Evolutionary conservation across 2,797 vertebrate species (phyloP), one percentile per base, ranked within the genome.

Genomic region (Pogoniulus pusillus): DNA sequence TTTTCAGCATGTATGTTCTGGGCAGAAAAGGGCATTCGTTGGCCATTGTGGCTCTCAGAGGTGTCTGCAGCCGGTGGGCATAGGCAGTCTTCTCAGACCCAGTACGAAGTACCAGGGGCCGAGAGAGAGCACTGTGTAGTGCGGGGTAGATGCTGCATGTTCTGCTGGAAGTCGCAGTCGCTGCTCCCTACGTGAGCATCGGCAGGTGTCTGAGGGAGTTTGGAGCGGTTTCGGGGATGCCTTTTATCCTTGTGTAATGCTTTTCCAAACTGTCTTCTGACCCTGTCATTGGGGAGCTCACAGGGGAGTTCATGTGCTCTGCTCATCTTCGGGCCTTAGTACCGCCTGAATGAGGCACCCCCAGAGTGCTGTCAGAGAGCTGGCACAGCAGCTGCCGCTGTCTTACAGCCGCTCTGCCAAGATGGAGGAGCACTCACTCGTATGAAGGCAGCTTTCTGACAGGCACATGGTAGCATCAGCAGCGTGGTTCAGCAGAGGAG

Each of bases 371-470:
- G 16, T 43, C 19, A 0, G 3, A 30, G 57, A 34, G 41, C 51
- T 12, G 2, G 41, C 2, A 1, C 1, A 0, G 18, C 1, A 2
- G 12, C 53, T 22, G 24, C 35, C 0, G 0, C 62, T 19, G 7
- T 10, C n/a, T 9, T 7, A 1, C 9, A 12, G 34, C 16, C 51
- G 7, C 16, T 23, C 59, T 0, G 0, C 2, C 19, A 9, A 26
- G 29, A 9, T 16, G 18, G 24, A 17, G 47, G 47, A 49, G 47
- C 23, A 49, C 47, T 49, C 23, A 49, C 64, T 65, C 37, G 1
- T 0, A 0, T 0, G 2, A 22, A 70, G 64, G 23, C 0, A 12
- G 26, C 69, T 74, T n/a, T 30, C 57, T 8, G 0, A 66, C 79
- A 7, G 12, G 12, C 2, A 7, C 63, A 3, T 0, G 0, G 19